phyloP scores from a whole-genome alignment of 1,140 invertebrate species.

The Drosophila pseudoananassae region DNA sequence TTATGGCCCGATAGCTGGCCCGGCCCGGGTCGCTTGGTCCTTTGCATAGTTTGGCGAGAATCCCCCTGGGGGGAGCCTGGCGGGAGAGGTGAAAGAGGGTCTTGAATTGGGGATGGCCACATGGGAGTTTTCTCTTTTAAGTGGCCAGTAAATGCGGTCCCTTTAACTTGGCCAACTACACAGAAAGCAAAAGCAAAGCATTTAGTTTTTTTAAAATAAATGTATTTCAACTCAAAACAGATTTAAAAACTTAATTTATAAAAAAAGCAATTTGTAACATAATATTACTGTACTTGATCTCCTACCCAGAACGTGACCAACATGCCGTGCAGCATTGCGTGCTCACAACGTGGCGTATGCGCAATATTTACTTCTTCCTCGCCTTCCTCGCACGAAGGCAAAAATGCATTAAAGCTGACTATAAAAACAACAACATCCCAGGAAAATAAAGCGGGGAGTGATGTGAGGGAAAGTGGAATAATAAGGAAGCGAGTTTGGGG shows the following conservation, averaged over 20 bases:
- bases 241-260: neutral
- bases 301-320: slow-evolving; percentile 45
- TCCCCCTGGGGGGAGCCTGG: slow-evolving; percentile 7
- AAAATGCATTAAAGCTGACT: slow-evolving; percentile 64
- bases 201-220: neutral
- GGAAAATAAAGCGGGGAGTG: slow-evolving; percentile 5
- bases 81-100: neutral
- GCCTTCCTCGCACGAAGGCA: slow-evolving; percentile 15
- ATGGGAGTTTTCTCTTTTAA: slow-evolving; percentile 69
- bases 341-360: slow-evolving; percentile 68
- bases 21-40: slow-evolving; percentile 24
- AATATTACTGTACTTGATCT: slow-evolving; percentile 1
- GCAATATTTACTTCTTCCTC: slow-evolving; percentile 60
- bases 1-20: slow-evolving; percentile 50
- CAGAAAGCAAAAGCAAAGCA: neutral
- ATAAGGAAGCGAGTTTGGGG: slow-evolving; percentile 9
- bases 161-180: slow-evolving; percentile 28
- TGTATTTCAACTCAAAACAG: neutral
- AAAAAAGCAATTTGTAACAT: neutral
- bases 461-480: neutral
- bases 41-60: slow-evolving; percentile 53
- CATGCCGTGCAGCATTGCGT: slow-evolving; percentile 65
- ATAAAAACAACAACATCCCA: slow-evolving; percentile 17
- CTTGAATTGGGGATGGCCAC: slow-evolving; percentile 29
- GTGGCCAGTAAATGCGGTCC: slow-evolving; percentile 72